These are phyloP conservation scores for Mixornis gularis DNA, from an alignment of 2,113 vertebrate species.

Conservation along the genomic window DNA sequence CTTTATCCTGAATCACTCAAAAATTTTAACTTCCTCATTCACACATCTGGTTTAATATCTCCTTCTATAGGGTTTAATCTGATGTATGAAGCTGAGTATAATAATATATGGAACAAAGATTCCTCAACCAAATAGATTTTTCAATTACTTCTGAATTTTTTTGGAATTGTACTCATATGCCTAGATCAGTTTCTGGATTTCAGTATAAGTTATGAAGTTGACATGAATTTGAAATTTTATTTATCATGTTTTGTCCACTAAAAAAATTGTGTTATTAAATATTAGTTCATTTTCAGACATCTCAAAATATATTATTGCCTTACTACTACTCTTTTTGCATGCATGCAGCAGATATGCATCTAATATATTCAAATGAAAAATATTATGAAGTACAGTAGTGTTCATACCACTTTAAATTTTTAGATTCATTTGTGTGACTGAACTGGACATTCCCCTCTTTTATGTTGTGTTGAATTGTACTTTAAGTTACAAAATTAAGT, in stretches of 20 bases:
- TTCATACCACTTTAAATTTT: slow-evolving; percentile 34
- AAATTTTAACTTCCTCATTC: neutral
- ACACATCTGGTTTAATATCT: neutral
- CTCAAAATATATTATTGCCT: neutral
- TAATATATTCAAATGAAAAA: slow-evolving; percentile 42
- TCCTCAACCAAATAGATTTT: neutral
- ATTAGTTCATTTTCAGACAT: neutral
- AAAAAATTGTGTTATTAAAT: neutral
- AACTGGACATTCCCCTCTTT: slow-evolving; percentile 47
- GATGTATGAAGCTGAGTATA: neutral
- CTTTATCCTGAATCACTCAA: neutral
- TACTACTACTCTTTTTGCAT: neutral
- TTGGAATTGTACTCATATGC: neutral
- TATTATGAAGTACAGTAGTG: neutral
- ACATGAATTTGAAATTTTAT: neutral
- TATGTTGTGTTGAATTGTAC: slow-evolving; percentile 46
- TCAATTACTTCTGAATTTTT: neutral
- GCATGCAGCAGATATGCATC: neutral
- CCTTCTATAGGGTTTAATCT: neutral
- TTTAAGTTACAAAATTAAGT: slow-evolving; percentile 73
- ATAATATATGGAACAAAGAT: neutral
- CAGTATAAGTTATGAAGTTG: neutral
- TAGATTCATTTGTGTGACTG: slow-evolving; percentile 8
- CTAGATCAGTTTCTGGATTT: neutral
- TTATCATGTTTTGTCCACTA: neutral